phyloP scores from a whole-genome alignment of 2,888 invertebrate species.

The Synanthedon myopaeformis region DNA sequence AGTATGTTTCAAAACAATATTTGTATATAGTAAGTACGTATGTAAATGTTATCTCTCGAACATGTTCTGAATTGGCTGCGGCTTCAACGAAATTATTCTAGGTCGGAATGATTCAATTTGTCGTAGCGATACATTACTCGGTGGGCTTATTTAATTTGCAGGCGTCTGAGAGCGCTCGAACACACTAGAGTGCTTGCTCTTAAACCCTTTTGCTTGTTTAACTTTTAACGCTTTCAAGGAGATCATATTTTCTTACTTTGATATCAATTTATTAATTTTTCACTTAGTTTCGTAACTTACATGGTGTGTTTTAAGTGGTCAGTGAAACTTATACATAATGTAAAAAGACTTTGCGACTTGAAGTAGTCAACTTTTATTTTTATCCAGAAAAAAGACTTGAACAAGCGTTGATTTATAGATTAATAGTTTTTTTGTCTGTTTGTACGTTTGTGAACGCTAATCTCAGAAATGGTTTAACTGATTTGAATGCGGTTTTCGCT shows the following conservation, averaged over 20 bases:
- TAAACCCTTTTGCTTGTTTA: neutral
- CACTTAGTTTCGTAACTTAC: neutral
- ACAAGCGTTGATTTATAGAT: no score
- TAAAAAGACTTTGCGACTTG: neutral
- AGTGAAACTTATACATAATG: neutral
- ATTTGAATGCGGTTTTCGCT: no score
- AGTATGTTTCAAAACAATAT: no score
- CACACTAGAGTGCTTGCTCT: neutral
- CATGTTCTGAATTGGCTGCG: neutral
- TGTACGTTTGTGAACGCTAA: no score
- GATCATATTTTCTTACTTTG: no score
- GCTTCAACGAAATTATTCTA: neutral
- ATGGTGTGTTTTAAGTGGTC: neutral
- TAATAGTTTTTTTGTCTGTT: no score
- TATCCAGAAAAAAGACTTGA: neutral
- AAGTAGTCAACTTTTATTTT: neutral
- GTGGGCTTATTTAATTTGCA: neutral
- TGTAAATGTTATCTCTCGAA: no score
- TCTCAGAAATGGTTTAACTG: no score
- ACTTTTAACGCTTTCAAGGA: neutral
- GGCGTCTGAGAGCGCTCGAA: neutral
- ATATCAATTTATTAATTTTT: no score
- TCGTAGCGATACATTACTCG: neutral
- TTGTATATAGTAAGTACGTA: no score
- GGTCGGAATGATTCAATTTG: neutral